A percentile compares a stretch with the other conserved stretches of the same genome.
phyloP scores from a whole-genome alignment of 1,140 invertebrate species.

The Euschistus heros region DNA sequence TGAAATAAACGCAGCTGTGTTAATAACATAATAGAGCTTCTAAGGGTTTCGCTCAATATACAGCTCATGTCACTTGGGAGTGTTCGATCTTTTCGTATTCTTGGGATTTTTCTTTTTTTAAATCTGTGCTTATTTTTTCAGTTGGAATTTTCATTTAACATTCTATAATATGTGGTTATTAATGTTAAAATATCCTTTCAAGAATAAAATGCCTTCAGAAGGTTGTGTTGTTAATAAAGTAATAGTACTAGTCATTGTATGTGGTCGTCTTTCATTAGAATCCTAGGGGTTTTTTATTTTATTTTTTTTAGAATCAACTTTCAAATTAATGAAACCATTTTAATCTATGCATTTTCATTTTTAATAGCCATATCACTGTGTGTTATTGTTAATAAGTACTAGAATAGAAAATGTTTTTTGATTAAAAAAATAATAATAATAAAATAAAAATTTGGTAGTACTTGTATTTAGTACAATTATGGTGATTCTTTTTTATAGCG shows the following conservation, averaged over 20 bases:
- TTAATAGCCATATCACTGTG: too few relatives aligned
- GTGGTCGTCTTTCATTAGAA: slow-evolving; percentile 15
- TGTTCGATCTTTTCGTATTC: too few relatives aligned
- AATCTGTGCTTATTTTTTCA: too few relatives aligned
- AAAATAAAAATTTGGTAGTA: background rate
- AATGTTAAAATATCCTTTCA: background rate
- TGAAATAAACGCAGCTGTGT: slow-evolving; percentile 10
- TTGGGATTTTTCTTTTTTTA: too few relatives aligned
- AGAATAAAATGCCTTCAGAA: background rate
- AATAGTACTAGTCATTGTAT: slow-evolving; percentile 11
- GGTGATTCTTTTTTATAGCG: slow-evolving; percentile 5
- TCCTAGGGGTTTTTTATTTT: background rate
- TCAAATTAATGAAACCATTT: too few relatives aligned
- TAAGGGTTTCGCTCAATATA: slow-evolving; percentile 9
- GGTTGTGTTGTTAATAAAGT: slow-evolving; percentile 1
- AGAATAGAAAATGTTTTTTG: too few relatives aligned
- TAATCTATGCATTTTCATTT: too few relatives aligned
- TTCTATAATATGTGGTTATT: too few relatives aligned
- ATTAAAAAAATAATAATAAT: background rate
- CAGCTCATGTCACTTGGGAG: background rate
- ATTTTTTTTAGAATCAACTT: too few relatives aligned
- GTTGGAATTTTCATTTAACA: too few relatives aligned
- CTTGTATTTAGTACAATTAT: background rate
- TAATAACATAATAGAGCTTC: slow-evolving; percentile 9
- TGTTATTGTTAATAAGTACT: too few relatives aligned